Evolutionary conservation across 2,113 vertebrate species (phyloP).

Genomic region (Cyanoramphus novaezelandiae): DNA sequence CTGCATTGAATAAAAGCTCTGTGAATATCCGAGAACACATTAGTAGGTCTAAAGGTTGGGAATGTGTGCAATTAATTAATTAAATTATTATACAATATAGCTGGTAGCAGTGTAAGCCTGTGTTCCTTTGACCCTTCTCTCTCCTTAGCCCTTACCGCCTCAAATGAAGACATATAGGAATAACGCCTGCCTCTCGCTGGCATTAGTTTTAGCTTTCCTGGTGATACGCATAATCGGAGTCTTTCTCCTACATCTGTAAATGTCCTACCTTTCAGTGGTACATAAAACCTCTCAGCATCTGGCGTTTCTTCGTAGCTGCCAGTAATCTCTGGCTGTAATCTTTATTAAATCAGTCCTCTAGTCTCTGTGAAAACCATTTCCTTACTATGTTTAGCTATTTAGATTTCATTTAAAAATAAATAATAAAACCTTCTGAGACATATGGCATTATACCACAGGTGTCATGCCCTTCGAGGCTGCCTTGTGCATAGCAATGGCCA

Average conservation of each 20-base stretch:
- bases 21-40: constrained; percentile 48
- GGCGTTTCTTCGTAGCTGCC: constrained; percentile 25
- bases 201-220: not conserved
- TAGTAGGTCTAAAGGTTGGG: constrained; percentile 56
- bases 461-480: constrained; percentile 41
- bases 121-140: constrained; percentile 32
- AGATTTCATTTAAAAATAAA: constrained; percentile 54
- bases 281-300: not conserved
- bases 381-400: constrained; percentile 33
- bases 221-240: not conserved
- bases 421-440: constrained; percentile 57
- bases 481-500: constrained; percentile 54
- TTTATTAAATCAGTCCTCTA: constrained; percentile 53
- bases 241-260: constrained; percentile 5
- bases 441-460: constrained; percentile 35
- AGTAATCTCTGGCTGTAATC: constrained; percentile 51
- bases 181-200: not conserved
- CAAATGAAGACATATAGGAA: constrained; percentile 45
- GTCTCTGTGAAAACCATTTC: constrained; percentile 46
- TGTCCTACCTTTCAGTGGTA: not conserved
- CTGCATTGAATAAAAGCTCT: constrained; percentile 54
- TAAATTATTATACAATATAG: constrained; percentile 47
- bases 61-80: constrained; percentile 57
- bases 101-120: constrained; percentile 17
- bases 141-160: not conserved